Base-by-base conservation (phyloP, 2,888 invertebrate genomes). In the Monoplex corrugatus region DNA sequence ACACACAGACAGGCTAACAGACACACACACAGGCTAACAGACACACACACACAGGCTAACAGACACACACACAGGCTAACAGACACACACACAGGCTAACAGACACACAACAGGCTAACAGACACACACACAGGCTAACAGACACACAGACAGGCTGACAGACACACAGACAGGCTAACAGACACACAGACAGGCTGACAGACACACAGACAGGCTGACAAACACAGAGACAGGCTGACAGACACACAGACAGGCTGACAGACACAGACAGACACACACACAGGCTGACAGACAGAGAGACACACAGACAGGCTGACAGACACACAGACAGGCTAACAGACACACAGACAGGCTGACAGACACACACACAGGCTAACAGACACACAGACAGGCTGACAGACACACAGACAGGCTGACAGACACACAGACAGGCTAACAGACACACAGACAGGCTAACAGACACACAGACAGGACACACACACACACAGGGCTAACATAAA, bases 401-500 rank as follows among this genome's bases (percentile, higher is more conserved):
- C n/a, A n/a, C n/a, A n/a, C n/a, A n/a, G n/a, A n/a, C n/a, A n/a
- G n/a, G n/a, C n/a, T n/a, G n/a, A n/a, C 63, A 63, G 28, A 63
- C 63, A 63, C 8, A 50, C 50, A 50, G 10, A 50, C 50, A 50
- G 50, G 16, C 10, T 13, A 50, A 50, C 50, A 50, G 50, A 50
- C 10, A 50, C 50, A 50, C 10, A 50, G 50, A 50, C 10, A 50
- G 50, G 16, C 50, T 13, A 16, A 50, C 8, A 68, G 23, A 68
- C 63, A 68, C 63, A 68, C 63, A 68, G 28, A 68, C 63, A n/a
- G n/a, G n/a, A n/a, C n/a, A n/a, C 63, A 68, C 63, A 68, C 63
- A 68, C 63, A 68, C 63, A 68, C 63, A 68, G n/a, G 28, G n/a
- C 63, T 28, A 23, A 63, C 63, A 63, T n/a, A 63, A 19, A 6